These are phyloP conservation scores for Atlantisia rogersi DNA, from an alignment of 2,113 vertebrate genomes.

Conservation along the genomic window DNA sequence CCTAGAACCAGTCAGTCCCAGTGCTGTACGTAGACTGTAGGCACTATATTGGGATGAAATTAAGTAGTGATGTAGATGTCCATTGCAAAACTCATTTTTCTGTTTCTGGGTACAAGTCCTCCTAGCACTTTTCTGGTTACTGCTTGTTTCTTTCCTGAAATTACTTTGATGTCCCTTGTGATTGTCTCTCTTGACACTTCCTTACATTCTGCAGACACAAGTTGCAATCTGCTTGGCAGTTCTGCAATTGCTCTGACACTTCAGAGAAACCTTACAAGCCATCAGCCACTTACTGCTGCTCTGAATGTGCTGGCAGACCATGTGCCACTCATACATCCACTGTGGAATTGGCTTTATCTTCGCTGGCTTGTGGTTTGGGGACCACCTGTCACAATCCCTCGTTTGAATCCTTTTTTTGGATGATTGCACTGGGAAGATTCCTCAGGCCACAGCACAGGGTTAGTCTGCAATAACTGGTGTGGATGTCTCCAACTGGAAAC, in stretches of 20 bases:
- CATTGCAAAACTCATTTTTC: background rate
- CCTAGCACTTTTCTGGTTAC: background rate
- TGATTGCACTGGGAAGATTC: background rate
- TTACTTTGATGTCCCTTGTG: background rate
- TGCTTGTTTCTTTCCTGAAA: conserved; percentile 8
- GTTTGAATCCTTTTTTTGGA: background rate
- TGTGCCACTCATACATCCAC: background rate
- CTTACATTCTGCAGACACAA: background rate
- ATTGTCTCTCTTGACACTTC: background rate
- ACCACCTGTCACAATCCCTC: background rate
- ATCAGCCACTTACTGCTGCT: background rate
- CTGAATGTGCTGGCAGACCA: background rate
- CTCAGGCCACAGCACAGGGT: background rate
- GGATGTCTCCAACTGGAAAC: background rate
- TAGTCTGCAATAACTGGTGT: background rate
- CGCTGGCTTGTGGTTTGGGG: background rate
- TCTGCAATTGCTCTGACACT: conserved; percentile 14
- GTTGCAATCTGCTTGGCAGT: background rate
- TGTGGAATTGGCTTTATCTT: background rate
- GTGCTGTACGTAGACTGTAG: background rate
- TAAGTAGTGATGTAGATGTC: background rate
- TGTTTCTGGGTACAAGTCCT: background rate
- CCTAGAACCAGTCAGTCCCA: background rate
- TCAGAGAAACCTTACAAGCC: background rate
- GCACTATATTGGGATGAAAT: background rate